Evolutionary conservation across 2,797 vertebrate species (phyloP), one percentile per base, ranked within the genome.

Genomic region (Ctenosaura bakeri): DNA sequence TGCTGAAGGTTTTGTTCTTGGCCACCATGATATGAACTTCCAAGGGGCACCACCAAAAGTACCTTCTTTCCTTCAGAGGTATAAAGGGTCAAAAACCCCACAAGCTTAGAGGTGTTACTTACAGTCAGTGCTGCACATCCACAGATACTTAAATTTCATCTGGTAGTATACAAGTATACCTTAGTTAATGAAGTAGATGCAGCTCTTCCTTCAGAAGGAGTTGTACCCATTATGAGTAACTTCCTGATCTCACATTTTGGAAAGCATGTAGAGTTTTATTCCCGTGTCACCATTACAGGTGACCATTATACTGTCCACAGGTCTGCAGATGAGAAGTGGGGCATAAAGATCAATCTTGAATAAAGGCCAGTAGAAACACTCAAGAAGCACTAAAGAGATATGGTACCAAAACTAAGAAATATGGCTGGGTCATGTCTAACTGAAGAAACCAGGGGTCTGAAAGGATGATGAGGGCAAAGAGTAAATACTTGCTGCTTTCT

Each of bases 401-500:
- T 69, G 22, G 14, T 88, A 22, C 24, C 50, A 1, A 42, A 42
- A 77, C 26, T 73, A 92, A 92, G 87, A 62, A 80, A 22, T 22
- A 5, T 46, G 26, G 16, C 38, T 86, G 82, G 42, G 22, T 87
- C 56, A 4, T 83, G 6, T 90, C 85, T 84, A 82, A 87, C 29
- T 91, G 76, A 84, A 84, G 77, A 42, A 79, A 81, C 88, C 91
- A 46, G 85, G 90, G 46, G 50, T 38, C 32, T 76, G 87, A 90
- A 18, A 91, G 46, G 62, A 64, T 88, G 79, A 62, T 35, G 74
- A 78, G 18, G 74, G 59, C 35, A 83, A 74, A 69, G 86, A 76
- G 6, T 88, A 88, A 95, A 77, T 2, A 16, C 24, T 92, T 89
- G 46, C 56, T 92, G 35, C n/a, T 71, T 94, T 95, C 50, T 59